Evolutionary conservation across 2,113 vertebrate genomes (phyloP).

Genomic region (Bos taurus): ARS-UCD2.0 NC_037336.1:24951501-24952000

Average conservation of each 20-base stretch:
- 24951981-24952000: not conserved
- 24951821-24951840: not conserved
- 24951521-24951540: not conserved
- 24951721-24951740: not conserved
- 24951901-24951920: not conserved
- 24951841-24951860: not conserved
- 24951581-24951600: not conserved
- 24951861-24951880: not conserved
- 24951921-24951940: not conserved
- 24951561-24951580: not conserved
- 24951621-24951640: slow-evolving; percentile 15
- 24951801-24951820: not conserved
- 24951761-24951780: not conserved
- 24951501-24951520: not conserved
- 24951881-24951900: not conserved
- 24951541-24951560: not conserved
- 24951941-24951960: not conserved
- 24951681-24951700: slow-evolving; percentile 19
- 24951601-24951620: not conserved
- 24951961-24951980: slow-evolving; percentile 25
- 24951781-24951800: not conserved
- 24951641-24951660: not conserved
- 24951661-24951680: not conserved
- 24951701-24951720: not conserved
- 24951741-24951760: not conserved